Base-by-base conservation (phyloP, 2,888 invertebrate genomes). In the Erannis defoliaria region DNA sequence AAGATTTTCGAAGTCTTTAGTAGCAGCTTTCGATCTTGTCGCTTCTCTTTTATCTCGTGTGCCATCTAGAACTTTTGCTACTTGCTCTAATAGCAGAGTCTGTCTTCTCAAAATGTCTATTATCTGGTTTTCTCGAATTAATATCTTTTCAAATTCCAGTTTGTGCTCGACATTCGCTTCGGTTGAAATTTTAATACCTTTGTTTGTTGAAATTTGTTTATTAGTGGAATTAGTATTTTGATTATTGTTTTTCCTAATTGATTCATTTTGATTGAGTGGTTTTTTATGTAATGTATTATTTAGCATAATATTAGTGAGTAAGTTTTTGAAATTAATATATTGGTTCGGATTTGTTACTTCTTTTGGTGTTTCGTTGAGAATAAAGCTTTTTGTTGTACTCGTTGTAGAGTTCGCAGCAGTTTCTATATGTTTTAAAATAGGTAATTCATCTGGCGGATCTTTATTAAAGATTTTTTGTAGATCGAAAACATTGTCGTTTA, bases 61-160 rank as follows among this genome's bases (percentile, higher is more conserved):
- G 0, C 14, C 49, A 1, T 76, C 33, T 21, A 70, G 26, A 5
- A 56, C 43, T 21, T 74, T 61, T 0, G 70, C 48, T 0, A 82
- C 63, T 0, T 82, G 48, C 2, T 77, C 56, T 0, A 70, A 62
- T 40, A 84, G 75, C 19, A 68, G 59, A 0, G 62, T 66, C 37
- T 77, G 65, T 35, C 48, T 60, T 6, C 21, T 33, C 10, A 67
- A 10, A 23, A 62, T 60, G 1, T 58, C 29, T 16, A 64, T 19
- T 26, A 67, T 55, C 45, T 48, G 23, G 29, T 58, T 49, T 21
- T 61, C 57, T 2, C 40, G 46, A 1, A 58, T 31, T 23, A 51
- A 1, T 5, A 54, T 59, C 18, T 29, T 33, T 31, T 35, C 18
- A 14, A 43, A 50, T 37, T 5, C 21, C 5, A 29, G 2, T 19